These are phyloP conservation scores for Ailurus styani DNA, from an alignment of 2,113 vertebrate genomes.

Conservation along the genomic window DNA sequence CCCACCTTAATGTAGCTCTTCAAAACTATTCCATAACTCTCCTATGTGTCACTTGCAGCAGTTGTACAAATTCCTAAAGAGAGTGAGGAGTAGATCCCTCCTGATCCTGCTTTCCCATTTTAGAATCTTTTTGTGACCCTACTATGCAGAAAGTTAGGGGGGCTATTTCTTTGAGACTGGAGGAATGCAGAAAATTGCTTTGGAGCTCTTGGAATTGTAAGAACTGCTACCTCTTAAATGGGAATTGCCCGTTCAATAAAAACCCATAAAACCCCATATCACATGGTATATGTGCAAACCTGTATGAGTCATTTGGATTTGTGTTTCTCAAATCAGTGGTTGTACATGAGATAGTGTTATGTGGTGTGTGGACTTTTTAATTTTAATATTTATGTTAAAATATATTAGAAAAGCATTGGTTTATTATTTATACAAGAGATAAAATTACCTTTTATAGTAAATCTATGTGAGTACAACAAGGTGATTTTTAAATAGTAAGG, in stretches of 20 bases:
- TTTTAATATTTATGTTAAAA: background rate
- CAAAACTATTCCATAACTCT: background rate
- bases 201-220: background rate
- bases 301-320: background rate
- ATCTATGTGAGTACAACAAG: background rate
- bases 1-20: background rate
- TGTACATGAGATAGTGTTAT: background rate
- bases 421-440: background rate
- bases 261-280: background rate
- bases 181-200: background rate
- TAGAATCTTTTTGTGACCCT: background rate
- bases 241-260: background rate
- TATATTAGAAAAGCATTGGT: background rate
- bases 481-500: background rate
- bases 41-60: background rate
- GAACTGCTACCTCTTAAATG: background rate
- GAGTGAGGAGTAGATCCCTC: background rate
- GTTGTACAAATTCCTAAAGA: background rate
- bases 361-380: background rate
- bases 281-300: background rate
- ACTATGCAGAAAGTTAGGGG: background rate
- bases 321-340: background rate
- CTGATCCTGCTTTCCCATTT: background rate
- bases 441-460: background rate
- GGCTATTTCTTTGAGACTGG: background rate